Evolutionary conservation across 2,797 vertebrate genomes (phyloP), one percentile per base, ranked within the genome.

Genomic region (Helicolenus hilgendorfi): DNA sequence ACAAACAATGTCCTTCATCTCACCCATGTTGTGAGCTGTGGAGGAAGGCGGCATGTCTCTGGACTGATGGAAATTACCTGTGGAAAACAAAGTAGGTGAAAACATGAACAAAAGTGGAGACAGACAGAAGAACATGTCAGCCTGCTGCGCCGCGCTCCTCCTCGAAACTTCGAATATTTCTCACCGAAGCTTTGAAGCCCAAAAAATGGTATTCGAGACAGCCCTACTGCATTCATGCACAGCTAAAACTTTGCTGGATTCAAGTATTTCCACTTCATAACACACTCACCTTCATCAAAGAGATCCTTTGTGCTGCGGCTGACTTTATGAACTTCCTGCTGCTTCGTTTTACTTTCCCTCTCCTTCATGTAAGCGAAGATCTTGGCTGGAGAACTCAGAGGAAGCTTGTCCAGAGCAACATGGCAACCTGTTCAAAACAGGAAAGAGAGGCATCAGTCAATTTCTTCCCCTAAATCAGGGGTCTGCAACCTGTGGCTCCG

Each of bases 341-440:
- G 84, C 53, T 90, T 80, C 20, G n/a, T 64, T 86, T 69, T 83
- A 27, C 5, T 85, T 67, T 88, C 88, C 33, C 73, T 93, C 73
- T 91, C 69, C 82, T 96, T 97, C 93, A 97, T 88, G 24, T 31
- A 81, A 10, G 84, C 79, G 79, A 96, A 96, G 45, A 93, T 87
- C 81, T 97, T 97, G 9, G 94, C 95, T 14, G 95, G 94, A 45
- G 93, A 96, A 76, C 90, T 85, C 0, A 0, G n/a, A 27, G 85
- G 77, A 7, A n/a, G 1, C 2, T 3, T 79, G 2, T 94, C 92
- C 67, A 74, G 0, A 24, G 49, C 0, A 85, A 92, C 77, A 60
- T 0, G 0, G 15, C 87, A 90, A 20, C 85, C 97, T 97, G 73
- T 60, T 85, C 11, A 82, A 74, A 86, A 86, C 8, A 81, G 36